Percentiles rank a stretch among this genome's conserved stretches.
Conservation (phyloP, 2,113 vertebrate species). For the human region GRCh38 chr2:35165001-35165500, state of each 20-base stretch:
- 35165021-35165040: background rate
- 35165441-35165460: background rate
- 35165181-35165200: background rate
- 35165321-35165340: background rate
- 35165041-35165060: background rate
- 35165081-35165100: background rate
- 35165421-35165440: background rate
- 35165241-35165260: background rate
- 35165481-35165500: background rate
- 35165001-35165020: background rate
- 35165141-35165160: background rate
- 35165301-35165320: background rate
- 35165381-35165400: background rate
- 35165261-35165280: background rate
- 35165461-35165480: background rate
- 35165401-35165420: background rate
- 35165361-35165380: background rate
- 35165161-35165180: background rate
- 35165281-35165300: fast-evolving
- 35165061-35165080: background rate
- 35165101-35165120: background rate
- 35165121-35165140: background rate
- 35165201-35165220: background rate
- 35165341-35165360: background rate
- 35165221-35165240: background rate